Evolutionary conservation across 2,797 vertebrate genomes (phyloP).

Genomic region (Mastacembelus armatus): DNA sequence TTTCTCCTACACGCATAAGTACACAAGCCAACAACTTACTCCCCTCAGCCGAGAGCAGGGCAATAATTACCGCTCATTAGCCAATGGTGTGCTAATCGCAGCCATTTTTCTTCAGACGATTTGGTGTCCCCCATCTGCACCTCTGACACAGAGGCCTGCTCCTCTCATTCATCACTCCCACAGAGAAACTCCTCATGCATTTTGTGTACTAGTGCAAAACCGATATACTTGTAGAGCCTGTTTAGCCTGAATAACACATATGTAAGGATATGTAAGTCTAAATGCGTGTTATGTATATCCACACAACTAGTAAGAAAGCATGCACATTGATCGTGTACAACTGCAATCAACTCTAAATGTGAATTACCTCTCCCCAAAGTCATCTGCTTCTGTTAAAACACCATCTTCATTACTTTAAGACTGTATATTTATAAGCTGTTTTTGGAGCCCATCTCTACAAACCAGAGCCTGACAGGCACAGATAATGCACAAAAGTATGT

Average conservation of each 20-base stretch:
- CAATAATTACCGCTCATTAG: slow-evolving; percentile 86
- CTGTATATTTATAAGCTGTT: too few relatives aligned
- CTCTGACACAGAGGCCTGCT: slow-evolving; percentile 63
- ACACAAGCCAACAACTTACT: slow-evolving; percentile 36
- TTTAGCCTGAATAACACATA: neutral
- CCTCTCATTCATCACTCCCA: slow-evolving; percentile 65
- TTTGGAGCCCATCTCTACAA: neutral
- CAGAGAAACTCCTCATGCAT: slow-evolving; percentile 47
- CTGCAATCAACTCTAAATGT: neutral
- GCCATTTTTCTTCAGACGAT: slow-evolving; percentile 80
- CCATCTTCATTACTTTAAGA: neutral
- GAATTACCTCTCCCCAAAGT: neutral
- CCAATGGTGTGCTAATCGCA: slow-evolving; percentile 77
- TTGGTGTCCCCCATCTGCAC: slow-evolving; percentile 61
- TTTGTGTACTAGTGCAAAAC: slow-evolving; percentile 26
- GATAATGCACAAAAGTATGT: neutral
- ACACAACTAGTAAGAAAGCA: neutral
- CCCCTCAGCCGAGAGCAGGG: slow-evolving; percentile 61
- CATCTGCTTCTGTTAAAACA: neutral
- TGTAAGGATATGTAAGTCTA: neutral
- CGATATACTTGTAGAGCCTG: slow-evolving; percentile 18
- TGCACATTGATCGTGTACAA: neutral
- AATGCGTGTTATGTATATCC: neutral
- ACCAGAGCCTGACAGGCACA: neutral
- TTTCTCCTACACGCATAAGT: slow-evolving; percentile 34